Percentiles rank a stretch among this genome's conserved stretches.
phyloP scores from a whole-genome alignment of 2,113 vertebrate genomes.

The Colistium nudipinnis region DNA sequence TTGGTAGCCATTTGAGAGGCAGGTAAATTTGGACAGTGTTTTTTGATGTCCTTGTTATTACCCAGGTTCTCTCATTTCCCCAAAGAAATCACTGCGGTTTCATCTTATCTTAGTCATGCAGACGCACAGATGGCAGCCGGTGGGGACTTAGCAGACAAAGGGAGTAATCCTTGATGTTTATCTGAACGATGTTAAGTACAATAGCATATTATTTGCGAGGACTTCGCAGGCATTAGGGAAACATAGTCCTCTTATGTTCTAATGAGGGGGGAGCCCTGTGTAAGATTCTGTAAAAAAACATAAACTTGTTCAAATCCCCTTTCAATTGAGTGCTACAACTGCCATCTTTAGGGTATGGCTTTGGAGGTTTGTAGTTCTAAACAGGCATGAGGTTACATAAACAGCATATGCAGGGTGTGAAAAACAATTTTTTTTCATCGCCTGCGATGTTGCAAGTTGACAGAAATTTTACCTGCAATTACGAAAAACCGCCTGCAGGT shows the following conservation, averaged over 20 bases:
- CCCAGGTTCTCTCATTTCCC: conserved; percentile 33
- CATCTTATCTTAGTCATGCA: conserved; percentile 55
- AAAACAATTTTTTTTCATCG: no score
- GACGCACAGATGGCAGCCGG: conserved; percentile 47
- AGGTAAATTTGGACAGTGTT: conserved; percentile 29
- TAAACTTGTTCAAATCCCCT: not conserved
- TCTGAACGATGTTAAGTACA: conserved; percentile 38
- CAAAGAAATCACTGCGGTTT: conserved; percentile 56
- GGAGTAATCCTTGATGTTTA: conserved; percentile 61
- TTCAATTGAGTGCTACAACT: not conserved
- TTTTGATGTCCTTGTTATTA: conserved; percentile 57
- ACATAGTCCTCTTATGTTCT: conserved; percentile 12
- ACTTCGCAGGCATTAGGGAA: conserved; percentile 15
- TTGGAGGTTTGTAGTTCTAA: not conserved
- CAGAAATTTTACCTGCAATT: no score
- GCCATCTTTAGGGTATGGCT: not conserved
- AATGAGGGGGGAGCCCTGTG: not conserved
- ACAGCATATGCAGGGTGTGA: not conserved
- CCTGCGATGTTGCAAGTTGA: no score
- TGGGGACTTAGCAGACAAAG: conserved; percentile 51
- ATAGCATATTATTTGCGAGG: conserved; percentile 20
- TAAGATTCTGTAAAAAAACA: not conserved
- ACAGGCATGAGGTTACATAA: not conserved
- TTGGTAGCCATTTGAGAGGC: conserved; percentile 15
- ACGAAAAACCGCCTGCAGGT: no score